Conservation (phyloP, 2,888 invertebrate genomes). For the Autographa pulchrina region DNA sequence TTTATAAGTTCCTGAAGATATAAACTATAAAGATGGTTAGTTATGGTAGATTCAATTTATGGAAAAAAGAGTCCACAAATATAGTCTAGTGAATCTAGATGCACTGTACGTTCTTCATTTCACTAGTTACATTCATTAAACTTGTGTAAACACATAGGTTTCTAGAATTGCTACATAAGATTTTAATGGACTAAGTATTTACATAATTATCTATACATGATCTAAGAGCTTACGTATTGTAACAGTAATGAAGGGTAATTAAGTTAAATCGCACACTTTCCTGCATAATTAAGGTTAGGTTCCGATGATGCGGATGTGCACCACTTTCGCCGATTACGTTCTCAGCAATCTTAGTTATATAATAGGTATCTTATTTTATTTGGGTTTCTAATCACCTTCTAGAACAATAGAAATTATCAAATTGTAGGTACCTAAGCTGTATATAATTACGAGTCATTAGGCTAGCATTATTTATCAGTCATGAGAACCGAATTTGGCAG, state of each 20-base stretch:
- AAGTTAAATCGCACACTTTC: constrained; percentile 25
- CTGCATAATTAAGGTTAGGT: constrained; percentile 38
- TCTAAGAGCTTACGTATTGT: neutral
- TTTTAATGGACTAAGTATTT: neutral
- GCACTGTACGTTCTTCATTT: too few relatives aligned
- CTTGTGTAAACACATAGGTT: neutral
- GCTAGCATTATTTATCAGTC: neutral
- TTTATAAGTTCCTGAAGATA: too few relatives aligned
- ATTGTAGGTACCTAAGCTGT: constrained; percentile 7
- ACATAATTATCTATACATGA: neutral
- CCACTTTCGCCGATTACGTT: constrained; percentile 75
- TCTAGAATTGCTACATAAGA: neutral
- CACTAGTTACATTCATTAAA: too few relatives aligned
- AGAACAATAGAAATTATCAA: constrained; percentile 25
- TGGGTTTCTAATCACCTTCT: constrained; percentile 15
- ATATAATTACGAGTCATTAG: constrained; percentile 26
- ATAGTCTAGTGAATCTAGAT: too few relatives aligned
- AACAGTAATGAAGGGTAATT: neutral
- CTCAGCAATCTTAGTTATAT: constrained; percentile 31
- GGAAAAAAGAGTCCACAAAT: too few relatives aligned
- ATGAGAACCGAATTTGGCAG: constrained; percentile 1
- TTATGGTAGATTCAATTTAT: too few relatives aligned
- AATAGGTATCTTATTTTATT: constrained; percentile 36
- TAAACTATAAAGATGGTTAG: too few relatives aligned
- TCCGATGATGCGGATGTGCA: constrained; percentile 66